Evolutionary conservation across 2,113 vertebrate species (phyloP), one percentile per base, ranked within the genome.

Genomic region (Phalacrocorax brasilianus): DNA sequence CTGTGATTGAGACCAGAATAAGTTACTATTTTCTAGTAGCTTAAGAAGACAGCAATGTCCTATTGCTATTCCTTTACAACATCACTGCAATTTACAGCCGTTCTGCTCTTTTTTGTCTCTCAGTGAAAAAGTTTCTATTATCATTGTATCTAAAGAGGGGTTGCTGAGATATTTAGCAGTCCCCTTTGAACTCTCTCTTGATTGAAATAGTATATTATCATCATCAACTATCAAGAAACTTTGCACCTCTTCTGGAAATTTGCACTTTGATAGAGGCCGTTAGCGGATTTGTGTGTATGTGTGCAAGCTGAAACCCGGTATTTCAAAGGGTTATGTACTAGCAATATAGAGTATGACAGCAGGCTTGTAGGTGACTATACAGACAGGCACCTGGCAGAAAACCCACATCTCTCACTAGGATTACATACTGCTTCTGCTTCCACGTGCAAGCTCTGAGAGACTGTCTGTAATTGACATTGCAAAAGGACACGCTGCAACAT

Each of bases 251-350:
- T 70, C 74, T 55, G 20, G 52, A 70, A 95, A 78, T 14, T 7
- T 14, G 61, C 8, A 33, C 16, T 72, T 44, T 7, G 11, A 67
- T 14, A 45, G 52, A 30, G 17, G 24, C 19, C 74, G n/a, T 23
- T 26, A 40, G 53, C 3, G 9, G 16, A 65, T 32, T 30, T 44
- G 5, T 24, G 8, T 27, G 2, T 28, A 6, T 1, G 2, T 6
- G 12, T 55, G 28, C 30, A 83, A 71, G 24, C 35, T 67, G 68
- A 81, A 81, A 59, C 3, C 38, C 8, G 4, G 3, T 44, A 28
- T 70, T 79, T 73, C 17, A 35, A 26, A 45, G n/a, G 45, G 17
- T 49, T 42, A 66, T 32, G 8, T 6, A 28, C 9, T 3, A 75
- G 67, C 22, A 50, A 18, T 33, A 32, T 0, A 9, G 32, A 65